Evolutionary conservation across 2,888 invertebrate genomes (phyloP).

Genomic region (Ctenicera cuprea): DNA sequence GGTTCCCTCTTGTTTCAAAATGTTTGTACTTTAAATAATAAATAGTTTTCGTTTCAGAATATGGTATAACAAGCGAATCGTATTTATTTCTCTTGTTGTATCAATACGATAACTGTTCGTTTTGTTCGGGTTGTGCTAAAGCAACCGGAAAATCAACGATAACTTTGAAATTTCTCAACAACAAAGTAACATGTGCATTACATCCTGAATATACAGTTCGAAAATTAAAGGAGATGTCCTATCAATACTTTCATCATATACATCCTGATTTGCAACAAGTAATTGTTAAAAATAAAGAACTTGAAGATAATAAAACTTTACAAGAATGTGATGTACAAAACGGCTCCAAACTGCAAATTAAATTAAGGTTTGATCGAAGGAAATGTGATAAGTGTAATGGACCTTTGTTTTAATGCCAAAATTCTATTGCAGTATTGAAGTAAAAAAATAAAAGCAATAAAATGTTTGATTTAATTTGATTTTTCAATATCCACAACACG

Average conservation of each 20-base stretch:
- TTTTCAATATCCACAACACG: no score
- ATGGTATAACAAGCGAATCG: conserved; percentile 2
- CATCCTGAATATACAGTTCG: conserved; percentile 5
- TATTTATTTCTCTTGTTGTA: conserved; percentile 1
- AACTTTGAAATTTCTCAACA: conserved; percentile 1
- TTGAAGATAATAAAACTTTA: conserved; percentile 8
- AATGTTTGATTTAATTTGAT: no score
- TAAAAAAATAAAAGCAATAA: no score
- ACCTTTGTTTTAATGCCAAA: background rate
- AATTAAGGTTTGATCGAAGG: conserved; percentile 3
- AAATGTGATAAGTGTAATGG: conserved; percentile 29
- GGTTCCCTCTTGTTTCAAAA: no score
- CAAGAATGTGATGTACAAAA: background rate
- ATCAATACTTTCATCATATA: conserved; percentile 22
- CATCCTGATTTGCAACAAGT: conserved; percentile 29
- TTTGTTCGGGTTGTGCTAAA: conserved; percentile 27
- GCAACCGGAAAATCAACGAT: background rate
- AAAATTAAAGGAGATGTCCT: conserved; percentile 14
- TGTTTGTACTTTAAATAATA: no score
- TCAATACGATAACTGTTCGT: conserved; percentile 15
- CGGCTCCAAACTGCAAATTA: background rate
- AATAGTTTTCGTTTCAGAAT: no score
- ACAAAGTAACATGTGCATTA: conserved; percentile 7
- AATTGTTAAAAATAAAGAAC: background rate
- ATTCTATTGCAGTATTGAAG: background rate